phyloP scores from a whole-genome alignment of 2,113 vertebrate species.

The Nothobranchius kuhntae region DNA sequence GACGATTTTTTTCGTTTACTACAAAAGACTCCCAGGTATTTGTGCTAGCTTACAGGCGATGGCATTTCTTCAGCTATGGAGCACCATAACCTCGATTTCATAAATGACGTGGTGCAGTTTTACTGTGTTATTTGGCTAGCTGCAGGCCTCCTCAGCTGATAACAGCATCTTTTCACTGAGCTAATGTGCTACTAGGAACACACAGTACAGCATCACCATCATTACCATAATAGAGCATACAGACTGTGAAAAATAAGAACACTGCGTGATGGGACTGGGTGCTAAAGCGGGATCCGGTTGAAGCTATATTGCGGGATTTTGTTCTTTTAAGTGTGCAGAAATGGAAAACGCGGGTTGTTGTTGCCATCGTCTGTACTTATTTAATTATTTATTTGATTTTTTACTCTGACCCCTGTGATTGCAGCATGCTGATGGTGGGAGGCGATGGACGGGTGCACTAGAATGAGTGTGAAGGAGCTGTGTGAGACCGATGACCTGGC shows the following conservation, averaged over 20 bases:
- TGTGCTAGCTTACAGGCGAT: neutral
- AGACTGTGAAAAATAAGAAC: neutral
- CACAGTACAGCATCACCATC: neutral
- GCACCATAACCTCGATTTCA: neutral
- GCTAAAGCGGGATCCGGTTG: too few species aligned
- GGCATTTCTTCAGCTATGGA: neutral
- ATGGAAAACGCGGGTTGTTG: constrained; percentile 18
- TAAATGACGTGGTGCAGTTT: constrained; percentile 5
- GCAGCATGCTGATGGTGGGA: constrained; percentile 85
- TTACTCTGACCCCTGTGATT: constrained; percentile 40
- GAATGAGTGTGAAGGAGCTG: constrained; percentile 99
- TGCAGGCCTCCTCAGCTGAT: constrained; percentile 45
- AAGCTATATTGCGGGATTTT: neutral
- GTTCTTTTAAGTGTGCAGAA: neutral
- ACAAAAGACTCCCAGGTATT: constrained; percentile 73
- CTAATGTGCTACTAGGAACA: constrained; percentile 18
- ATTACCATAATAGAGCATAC: too few species aligned
- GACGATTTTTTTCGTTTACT: constrained; percentile 65
- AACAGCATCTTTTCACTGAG: constrained; percentile 25
- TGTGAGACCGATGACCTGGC: constrained; percentile 99
- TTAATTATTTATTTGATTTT: too few species aligned
- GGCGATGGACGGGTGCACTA: constrained; percentile 81
- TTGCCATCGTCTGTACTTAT: constrained; percentile 8
- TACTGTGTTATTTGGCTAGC: constrained; percentile 16
- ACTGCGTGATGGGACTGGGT: neutral